A percentile compares a stretch with the other conserved stretches of the same genome.
These are phyloP conservation scores for Rallus crepitans DNA, from an alignment of 2,797 vertebrate genomes.

Conservation along the genomic window DNA sequence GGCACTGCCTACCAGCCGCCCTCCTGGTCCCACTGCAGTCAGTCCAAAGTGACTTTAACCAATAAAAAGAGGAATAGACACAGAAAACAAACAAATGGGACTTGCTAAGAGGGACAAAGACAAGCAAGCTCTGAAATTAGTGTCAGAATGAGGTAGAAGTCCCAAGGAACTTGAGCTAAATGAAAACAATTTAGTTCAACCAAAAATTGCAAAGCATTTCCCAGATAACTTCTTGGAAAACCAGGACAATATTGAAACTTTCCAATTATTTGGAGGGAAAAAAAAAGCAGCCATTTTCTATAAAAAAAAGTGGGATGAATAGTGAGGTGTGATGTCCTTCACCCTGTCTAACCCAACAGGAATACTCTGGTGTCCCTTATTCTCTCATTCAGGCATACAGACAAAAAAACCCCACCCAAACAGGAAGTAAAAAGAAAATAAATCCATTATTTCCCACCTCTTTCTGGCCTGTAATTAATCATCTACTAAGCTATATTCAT, in stretches of 20 bases:
- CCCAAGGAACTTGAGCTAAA: not conserved
- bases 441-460: not conserved
- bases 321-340: not conserved
- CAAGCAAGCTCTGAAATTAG: not conserved
- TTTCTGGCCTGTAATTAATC: not conserved
- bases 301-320: not conserved
- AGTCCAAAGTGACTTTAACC: not conserved
- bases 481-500: not conserved
- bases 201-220: not conserved
- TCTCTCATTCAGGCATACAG: not conserved
- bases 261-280: not conserved
- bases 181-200: not conserved
- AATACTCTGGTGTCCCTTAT: not conserved
- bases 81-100: not conserved
- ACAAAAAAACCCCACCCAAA: not conserved
- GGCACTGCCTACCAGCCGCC: not conserved
- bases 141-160: not conserved
- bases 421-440: not conserved
- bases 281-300: not conserved
- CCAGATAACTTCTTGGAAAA: not conserved
- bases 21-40: not conserved
- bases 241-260: not conserved
- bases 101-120: not conserved
- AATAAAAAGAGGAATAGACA: not conserved
- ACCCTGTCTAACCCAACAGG: too few species aligned